Evolutionary conservation across 2,888 invertebrate genomes (phyloP).

Genomic region (Ditula angustiorana): DNA sequence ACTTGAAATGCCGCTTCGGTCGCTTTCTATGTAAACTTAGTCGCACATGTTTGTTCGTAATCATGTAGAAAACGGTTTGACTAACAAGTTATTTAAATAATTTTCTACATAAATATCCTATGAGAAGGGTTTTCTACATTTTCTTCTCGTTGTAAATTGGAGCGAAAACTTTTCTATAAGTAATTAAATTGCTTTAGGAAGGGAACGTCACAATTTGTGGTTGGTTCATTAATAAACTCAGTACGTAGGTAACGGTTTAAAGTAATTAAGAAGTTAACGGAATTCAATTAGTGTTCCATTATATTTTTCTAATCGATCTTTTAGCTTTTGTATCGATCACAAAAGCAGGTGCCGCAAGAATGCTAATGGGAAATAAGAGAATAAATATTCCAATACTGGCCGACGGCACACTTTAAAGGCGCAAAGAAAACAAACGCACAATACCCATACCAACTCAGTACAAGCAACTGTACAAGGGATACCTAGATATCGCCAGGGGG

Average conservation of each 20-base stretch:
- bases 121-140: slow-evolving; percentile 6
- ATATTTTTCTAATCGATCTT: slow-evolving; percentile 10
- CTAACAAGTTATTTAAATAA: neutral
- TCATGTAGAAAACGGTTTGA: slow-evolving; percentile 7
- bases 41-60: slow-evolving; percentile 9
- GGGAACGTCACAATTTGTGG: slow-evolving; percentile 17
- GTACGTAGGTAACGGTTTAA: slow-evolving; percentile 23
- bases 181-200: neutral
- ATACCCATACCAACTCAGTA: too few species aligned
- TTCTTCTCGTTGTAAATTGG: neutral
- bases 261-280: slow-evolving; percentile 18
- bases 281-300: slow-evolving; percentile 17
- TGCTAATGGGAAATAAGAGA: neutral
- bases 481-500: too few species aligned
- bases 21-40: slow-evolving; percentile 32
- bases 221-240: slow-evolving; percentile 12
- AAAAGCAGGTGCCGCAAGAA: neutral
- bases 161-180: neutral
- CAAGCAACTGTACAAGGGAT: too few species aligned
- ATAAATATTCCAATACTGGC: too few species aligned
- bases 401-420: too few species aligned
- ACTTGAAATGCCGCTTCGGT: slow-evolving; percentile 31
- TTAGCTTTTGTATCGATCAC: neutral
- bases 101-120: neutral
- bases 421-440: too few species aligned